phyloP scores from a whole-genome alignment of 2,888 invertebrate genomes.

The Zygogramma bicolorata region DNA sequence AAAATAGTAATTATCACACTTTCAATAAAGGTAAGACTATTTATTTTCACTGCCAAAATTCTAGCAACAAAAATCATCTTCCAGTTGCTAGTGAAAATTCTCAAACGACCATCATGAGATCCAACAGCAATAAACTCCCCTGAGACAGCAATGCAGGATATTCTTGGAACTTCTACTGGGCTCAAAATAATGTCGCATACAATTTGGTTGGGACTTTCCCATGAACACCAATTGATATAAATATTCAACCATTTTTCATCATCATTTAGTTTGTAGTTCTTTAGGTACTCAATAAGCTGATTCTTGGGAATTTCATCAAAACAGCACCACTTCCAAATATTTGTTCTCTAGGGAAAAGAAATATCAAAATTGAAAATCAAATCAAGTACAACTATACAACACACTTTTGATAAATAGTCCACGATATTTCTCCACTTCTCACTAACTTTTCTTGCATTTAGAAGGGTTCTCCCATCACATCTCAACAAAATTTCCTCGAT shows the following conservation, averaged over 20 bases:
- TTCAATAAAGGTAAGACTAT: slow-evolving; percentile 58
- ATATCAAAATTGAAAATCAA: slow-evolving; percentile 4
- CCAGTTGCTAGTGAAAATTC: slow-evolving; percentile 59
- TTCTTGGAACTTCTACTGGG: slow-evolving; percentile 59
- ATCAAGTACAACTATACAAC: slow-evolving; percentile 20
- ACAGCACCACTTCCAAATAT: slow-evolving; percentile 63
- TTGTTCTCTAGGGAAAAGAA: slow-evolving; percentile 57
- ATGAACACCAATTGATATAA: slow-evolving; percentile 62
- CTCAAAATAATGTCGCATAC: slow-evolving; percentile 57
- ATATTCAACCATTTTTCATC: slow-evolving; percentile 59
- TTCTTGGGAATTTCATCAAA: slow-evolving; percentile 61
- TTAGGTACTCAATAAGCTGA: slow-evolving; percentile 60
- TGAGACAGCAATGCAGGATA: slow-evolving; percentile 62
- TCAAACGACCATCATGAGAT: slow-evolving; percentile 61
- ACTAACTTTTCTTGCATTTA: slow-evolving; percentile 57
- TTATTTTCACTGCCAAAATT: slow-evolving; percentile 59
- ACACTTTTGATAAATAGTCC: slow-evolving; percentile 61
- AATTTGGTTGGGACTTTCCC: slow-evolving; percentile 59
- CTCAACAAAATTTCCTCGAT: slow-evolving; percentile 61
- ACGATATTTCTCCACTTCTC: slow-evolving; percentile 56
- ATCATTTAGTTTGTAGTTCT: slow-evolving; percentile 55
- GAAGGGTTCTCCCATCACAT: slow-evolving; percentile 63
- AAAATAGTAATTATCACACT: slow-evolving; percentile 38
- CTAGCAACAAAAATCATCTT: slow-evolving; percentile 55
- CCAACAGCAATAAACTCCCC: slow-evolving; percentile 61